Base-by-base conservation (phyloP, 2,113 vertebrate genomes). In the Lichenostomus cassidix region DNA sequence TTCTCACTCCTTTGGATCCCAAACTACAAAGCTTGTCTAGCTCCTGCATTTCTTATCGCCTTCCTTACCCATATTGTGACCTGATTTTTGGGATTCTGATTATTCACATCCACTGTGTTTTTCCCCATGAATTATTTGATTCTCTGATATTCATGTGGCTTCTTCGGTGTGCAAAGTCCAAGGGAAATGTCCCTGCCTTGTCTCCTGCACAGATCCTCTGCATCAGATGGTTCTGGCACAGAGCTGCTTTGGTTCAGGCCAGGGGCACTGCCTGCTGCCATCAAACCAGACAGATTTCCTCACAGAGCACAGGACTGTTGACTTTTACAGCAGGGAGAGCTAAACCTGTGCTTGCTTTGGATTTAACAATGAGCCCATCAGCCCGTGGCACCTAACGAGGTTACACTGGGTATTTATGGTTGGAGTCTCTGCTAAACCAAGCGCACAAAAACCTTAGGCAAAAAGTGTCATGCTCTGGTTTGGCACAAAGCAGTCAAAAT, bases 241-340 rank as follows among this genome's bases (percentile, higher is more conserved):
- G 5, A 7, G 11, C 10, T 0, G 1, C n/a, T 44, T 31, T 1
- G 2, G 22, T 3, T 7, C 5, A 3, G 59, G 73, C 9, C 23
- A 3, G 3, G 59, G 73, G 10, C 23, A 3, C 20, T 10, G 12
- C 3, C n/a, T 46, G 11, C 63, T 46, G 15, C 2, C 33, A 33
- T 5, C 22, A 23, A 1, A 7, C 2, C 12, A 39, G 46, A 10
- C 11, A 17, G 10, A 5, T 47, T 74, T 74, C 69, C n/a, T 12
- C 1, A 1, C 8, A 9, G 55, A 58, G 46, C 15, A 7, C 1
- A 3, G 31, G 21, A 15, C 4, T 29, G 19, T 2, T 49, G 60
- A 2, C 4, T 58, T 62, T 44, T 37, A 9, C 4, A 6, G 50
- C 39, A 63, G 55, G 42, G 42, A 24, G 17, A 67, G 35, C 29